Base-by-base conservation (phyloP, 53 echinoderm and acorn worm species). In the Holothuria scabra region DNA sequence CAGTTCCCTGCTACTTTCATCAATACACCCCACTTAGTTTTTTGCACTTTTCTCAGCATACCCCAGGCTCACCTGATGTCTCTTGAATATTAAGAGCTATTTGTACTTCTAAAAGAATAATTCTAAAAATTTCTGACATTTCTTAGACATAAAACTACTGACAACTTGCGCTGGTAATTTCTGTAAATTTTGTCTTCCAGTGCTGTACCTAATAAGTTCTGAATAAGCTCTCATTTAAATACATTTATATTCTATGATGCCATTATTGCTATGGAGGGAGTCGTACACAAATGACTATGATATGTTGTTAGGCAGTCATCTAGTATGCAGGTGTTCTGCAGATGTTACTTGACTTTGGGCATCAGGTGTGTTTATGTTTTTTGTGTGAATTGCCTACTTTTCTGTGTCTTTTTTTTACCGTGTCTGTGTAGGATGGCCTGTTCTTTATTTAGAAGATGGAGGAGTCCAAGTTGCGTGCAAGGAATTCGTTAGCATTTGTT, bases 281-380 rank as follows among this genome's bases (percentile, higher is more conserved):
- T 41, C 20, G 35, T 69, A 69, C 69, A 37, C 18, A 69, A 69
- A 69, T 69, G 44, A 31, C 28, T 31, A 16, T 29, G 31, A 29
- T 65, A 22, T 65, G 28, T 31, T 31, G 31, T 69, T 30, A 69
- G 41, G 34, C 52, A 18, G 16, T 16, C 22, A 16, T 29, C 14
- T 65, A 21, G 69, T 20, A 30, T 69, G 69, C 69, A 69, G 69
- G 69, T 69, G 69, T 69, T 35, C 69, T 69, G 69, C 69, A 69
- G 69, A 69, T 69, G 35, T 32, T 13, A 14, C 22, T 34, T 37
- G 31, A 69, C 69, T 33, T 34, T 20, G 13, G 69, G 69, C 69
- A 69, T 69, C 69, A 69, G 69, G 69, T 69, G 69, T 41, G 10
- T 22, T 52, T 52, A 52, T 22, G 69, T 33, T 23, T n/a, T 29